Conservation (phyloP, 2,797 vertebrate species). For the Menidia menidia region DNA sequence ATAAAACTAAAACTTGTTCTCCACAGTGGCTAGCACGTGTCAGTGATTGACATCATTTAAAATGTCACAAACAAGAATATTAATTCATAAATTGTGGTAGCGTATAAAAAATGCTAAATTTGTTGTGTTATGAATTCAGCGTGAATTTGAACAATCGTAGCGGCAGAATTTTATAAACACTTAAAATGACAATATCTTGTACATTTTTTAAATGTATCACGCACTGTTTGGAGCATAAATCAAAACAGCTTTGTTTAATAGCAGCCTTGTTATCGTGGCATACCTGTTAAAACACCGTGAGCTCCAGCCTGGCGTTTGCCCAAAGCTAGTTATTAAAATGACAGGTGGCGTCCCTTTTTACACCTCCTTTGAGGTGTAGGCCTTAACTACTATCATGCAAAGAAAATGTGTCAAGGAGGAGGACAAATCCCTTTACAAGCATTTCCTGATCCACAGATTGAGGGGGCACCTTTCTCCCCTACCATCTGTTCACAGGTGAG, state of each 20-base stretch:
- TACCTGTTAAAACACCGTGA: slow-evolving; percentile 33
- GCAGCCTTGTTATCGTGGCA: not conserved
- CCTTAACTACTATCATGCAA: slow-evolving; percentile 56
- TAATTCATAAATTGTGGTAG: not conserved
- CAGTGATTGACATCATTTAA: not conserved
- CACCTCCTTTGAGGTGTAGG: slow-evolving; percentile 62
- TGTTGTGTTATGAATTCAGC: not conserved
- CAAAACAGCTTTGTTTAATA: slow-evolving; percentile 1
- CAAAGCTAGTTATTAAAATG: slow-evolving; percentile 66
- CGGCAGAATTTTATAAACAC: not conserved
- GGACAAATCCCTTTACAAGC: slow-evolving; percentile 49
- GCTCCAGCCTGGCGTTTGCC: slow-evolving; percentile 29
- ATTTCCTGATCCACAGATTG: slow-evolving; percentile 55
- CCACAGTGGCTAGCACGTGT: too few relatives aligned
- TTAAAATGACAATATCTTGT: not conserved
- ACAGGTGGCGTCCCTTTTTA: slow-evolving; percentile 70
- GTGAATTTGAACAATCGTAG: not conserved
- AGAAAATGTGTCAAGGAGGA: slow-evolving; percentile 37
- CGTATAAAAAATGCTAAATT: not conserved
- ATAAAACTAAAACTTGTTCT: not conserved
- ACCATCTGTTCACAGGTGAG: slow-evolving; percentile 39
- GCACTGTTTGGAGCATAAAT: slow-evolving; percentile 2
- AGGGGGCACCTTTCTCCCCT: slow-evolving; percentile 22
- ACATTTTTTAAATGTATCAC: not conserved
- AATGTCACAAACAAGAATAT: not conserved